phyloP scores from a whole-genome alignment of 37 sponge, comb jelly and placozoan species.

The Tethya wilhelma region DNA sequence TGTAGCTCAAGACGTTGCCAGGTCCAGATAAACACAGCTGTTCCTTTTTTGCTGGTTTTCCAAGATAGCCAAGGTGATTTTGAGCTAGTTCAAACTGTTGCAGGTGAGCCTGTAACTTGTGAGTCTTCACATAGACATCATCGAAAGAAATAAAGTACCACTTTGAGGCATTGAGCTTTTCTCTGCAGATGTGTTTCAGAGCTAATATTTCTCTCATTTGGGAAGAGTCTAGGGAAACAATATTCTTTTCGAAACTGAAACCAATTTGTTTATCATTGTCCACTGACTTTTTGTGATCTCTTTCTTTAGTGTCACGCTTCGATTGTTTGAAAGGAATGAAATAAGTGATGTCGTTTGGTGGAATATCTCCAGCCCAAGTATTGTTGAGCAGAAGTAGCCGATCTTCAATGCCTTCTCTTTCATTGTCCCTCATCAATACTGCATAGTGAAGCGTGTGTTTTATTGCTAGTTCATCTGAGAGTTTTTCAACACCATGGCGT shows the following conservation, averaged over 20 bases:
- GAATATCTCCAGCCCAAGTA: slow-evolving; percentile 37
- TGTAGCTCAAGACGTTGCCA: slow-evolving; percentile 44
- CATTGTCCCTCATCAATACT: slow-evolving; percentile 4
- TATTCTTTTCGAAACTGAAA: background rate
- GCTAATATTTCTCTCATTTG: background rate
- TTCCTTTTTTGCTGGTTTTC: slow-evolving; percentile 6
- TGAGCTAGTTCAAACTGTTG: background rate
- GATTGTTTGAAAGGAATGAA: background rate
- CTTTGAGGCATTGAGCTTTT: slow-evolving; percentile 26
- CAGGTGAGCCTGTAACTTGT: slow-evolving; percentile 17
- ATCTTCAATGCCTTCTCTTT: slow-evolving; percentile 4
- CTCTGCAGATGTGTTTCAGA: slow-evolving; percentile 16
- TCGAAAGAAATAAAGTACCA: slow-evolving; percentile 31
- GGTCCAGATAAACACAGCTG: slow-evolving; percentile 23
- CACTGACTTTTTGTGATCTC: background rate
- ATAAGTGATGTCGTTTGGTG: background rate
- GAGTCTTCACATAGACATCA: slow-evolving; percentile 41
- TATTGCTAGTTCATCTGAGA: slow-evolving; percentile 20
- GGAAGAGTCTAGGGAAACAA: background rate
- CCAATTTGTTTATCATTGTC: background rate
- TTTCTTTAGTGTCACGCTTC: background rate
- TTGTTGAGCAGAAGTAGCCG: slow-evolving; percentile 1
- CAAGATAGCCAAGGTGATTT: slow-evolving; percentile 10
- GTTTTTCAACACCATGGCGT: background rate
- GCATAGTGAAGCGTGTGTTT: slow-evolving; percentile 31